phyloP scores from a whole-genome alignment of 2,797 vertebrate genomes.

The Pagetopsis macropterus region DNA sequence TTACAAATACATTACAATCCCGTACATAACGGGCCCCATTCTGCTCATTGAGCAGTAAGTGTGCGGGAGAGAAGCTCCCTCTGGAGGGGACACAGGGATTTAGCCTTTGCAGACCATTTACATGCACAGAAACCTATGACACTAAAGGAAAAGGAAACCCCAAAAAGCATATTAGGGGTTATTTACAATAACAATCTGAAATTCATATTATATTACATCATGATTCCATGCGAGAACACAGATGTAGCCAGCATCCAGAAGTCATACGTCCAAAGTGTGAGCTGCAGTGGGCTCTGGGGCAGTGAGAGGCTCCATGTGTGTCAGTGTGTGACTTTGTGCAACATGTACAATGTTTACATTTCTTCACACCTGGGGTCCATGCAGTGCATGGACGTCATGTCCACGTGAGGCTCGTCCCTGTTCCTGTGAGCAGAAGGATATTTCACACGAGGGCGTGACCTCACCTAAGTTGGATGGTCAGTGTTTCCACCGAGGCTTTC shows the following conservation, averaged over 20 bases:
- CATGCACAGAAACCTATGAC: too few species aligned
- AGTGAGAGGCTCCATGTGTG: background rate
- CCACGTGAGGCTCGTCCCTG: background rate
- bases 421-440: slow-evolving; percentile 29
- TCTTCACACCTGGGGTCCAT: slow-evolving; percentile 5
- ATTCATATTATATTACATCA: slow-evolving; percentile 14
- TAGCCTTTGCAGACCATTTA: too few species aligned
- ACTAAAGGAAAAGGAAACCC: too few species aligned
- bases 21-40: too few species aligned
- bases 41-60: too few species aligned
- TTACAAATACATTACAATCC: too few species aligned
- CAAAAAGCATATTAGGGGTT: too few species aligned
- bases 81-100: too few species aligned
- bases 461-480: slow-evolving; percentile 90
- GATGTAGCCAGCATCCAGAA: background rate
- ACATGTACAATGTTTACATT: background rate
- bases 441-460: slow-evolving; percentile 42
- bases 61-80: too few species aligned
- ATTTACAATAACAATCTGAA: background rate
- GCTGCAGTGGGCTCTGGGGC: background rate
- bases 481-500: slow-evolving; percentile 80
- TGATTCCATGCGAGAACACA: slow-evolving; percentile 1
- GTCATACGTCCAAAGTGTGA: background rate
- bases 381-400: background rate
- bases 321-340: slow-evolving; percentile 6